Conservation (phyloP, 2,797 vertebrate genomes). For the Myotis myotis region DNA sequence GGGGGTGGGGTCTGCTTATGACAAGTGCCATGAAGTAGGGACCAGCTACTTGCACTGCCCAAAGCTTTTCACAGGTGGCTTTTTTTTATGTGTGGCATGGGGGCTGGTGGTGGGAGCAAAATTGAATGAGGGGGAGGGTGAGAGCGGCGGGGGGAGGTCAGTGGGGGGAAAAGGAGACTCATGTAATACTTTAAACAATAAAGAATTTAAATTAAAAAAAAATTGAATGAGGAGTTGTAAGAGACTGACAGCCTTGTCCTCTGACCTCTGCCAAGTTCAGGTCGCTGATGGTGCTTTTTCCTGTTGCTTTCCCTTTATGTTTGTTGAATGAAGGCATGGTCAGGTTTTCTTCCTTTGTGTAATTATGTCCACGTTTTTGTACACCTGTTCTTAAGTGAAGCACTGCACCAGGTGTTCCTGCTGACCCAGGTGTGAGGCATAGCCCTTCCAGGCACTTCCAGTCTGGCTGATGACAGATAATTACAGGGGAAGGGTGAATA, state of each 20-base stretch:
- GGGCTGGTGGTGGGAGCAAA: background rate
- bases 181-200: too few relatives aligned
- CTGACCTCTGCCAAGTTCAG: background rate
- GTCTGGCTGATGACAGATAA: background rate
- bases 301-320: background rate
- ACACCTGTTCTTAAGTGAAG: background rate
- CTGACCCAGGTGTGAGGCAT: rapidly evolving
- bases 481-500: background rate
- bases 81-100: background rate
- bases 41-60: background rate
- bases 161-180: too few relatives aligned
- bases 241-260: background rate
- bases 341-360: background rate
- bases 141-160: too few relatives aligned
- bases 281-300: background rate
- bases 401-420: background rate
- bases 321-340: background rate
- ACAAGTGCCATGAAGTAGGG: background rate
- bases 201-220: too few relatives aligned
- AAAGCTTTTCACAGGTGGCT: background rate
- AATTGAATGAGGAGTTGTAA: background rate
- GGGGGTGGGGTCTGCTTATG: background rate
- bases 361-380: background rate
- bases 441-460: background rate
- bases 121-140: background rate